Base-by-base conservation (phyloP, 2,888 invertebrate genomes). In the Metalampra italica region DNA sequence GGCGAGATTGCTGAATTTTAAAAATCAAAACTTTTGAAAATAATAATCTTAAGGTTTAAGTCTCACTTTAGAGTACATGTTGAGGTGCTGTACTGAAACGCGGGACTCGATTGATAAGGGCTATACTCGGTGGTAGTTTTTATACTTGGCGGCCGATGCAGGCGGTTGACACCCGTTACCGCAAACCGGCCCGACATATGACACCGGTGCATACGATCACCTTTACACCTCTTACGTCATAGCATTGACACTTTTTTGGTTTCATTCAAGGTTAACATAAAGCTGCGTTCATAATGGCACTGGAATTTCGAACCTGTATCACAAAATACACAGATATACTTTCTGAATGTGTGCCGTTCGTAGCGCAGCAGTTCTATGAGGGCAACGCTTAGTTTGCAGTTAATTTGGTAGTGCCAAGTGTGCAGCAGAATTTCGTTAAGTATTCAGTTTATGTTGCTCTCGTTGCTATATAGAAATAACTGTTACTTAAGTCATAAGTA, bases 61-160 rank as follows among this genome's bases (percentile, higher is more conserved):
- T 62, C 85, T 86, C 66, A 89, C 88, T 87, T 83, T 82, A 56
- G 75, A 71, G 70, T 75, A 83, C 89, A 89, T 89, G 76, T 75
- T 83, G 82, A 66, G 73, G 66, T 76, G 66, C 59, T 71, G 62
- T 69, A 65, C 64, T 72, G 77, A 73, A 73, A 66, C 69, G 59
- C 68, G 66, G 74, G 66, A 66, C 71, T 71, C 77, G 73, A 80
- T 80, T 89, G 88, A 76, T 86, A 76, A 68, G 64, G 71, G 68
- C 59, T 64, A 65, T 54, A 57, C 60, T 66, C 69, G 74, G 69
- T 75, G 77, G 78, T 78, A 78, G 78, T 79, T 89, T 88, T 86
- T 88, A 89, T 89, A 89, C 77, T 59, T 75, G 69, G 75, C 71
- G 72, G 63, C 66, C 53, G 58, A 34, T 51, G 54, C 64, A 60